These are phyloP conservation scores for Anaspis maculata DNA, from an alignment of 2,888 invertebrate genomes.

Conservation along the genomic window DNA sequence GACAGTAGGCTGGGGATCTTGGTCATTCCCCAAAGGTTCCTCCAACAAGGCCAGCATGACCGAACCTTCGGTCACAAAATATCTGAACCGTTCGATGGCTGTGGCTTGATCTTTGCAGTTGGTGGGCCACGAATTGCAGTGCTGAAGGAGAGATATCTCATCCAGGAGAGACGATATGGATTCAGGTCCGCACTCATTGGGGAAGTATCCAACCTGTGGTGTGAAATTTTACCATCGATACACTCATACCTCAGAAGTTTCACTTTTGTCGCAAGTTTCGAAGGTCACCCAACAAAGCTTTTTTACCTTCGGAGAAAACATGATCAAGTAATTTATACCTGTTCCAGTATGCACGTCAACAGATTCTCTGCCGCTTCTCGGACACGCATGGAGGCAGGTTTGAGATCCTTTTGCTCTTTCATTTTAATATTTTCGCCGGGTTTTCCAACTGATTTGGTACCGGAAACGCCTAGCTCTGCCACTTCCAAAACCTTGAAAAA, in stretches of 20 bases:
- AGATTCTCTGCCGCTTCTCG: slow-evolving; percentile 95
- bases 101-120: slow-evolving; percentile 46
- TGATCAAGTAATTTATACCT: too few relatives aligned
- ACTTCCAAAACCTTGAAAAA: slow-evolving; percentile 62
- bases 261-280: too few relatives aligned
- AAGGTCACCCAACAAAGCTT: too few relatives aligned
- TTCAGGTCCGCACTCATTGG: slow-evolving; percentile 75
- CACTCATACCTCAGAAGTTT: too few relatives aligned
- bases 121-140: slow-evolving; percentile 58
- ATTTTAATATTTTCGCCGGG: slow-evolving; percentile 82
- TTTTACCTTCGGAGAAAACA: too few relatives aligned
- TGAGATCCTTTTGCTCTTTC: slow-evolving; percentile 93
- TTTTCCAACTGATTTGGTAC: slow-evolving; percentile 81
- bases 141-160: slow-evolving; percentile 72
- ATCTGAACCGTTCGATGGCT: slow-evolving; percentile 66
- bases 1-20: slow-evolving; percentile 89
- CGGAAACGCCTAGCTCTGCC: slow-evolving; percentile 94
- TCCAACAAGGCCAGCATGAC: slow-evolving; percentile 84
- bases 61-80: slow-evolving; percentile 86
- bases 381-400: slow-evolving; percentile 96
- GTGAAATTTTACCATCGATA: too few relatives aligned
- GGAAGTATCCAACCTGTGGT: slow-evolving; percentile 80
- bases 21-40: slow-evolving; percentile 74
- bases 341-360: slow-evolving; percentile 83
- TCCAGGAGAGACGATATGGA: slow-evolving; percentile 81